phyloP scores from a whole-genome alignment of 2,113 vertebrate genomes.

The Anguilla rostrata region DNA sequence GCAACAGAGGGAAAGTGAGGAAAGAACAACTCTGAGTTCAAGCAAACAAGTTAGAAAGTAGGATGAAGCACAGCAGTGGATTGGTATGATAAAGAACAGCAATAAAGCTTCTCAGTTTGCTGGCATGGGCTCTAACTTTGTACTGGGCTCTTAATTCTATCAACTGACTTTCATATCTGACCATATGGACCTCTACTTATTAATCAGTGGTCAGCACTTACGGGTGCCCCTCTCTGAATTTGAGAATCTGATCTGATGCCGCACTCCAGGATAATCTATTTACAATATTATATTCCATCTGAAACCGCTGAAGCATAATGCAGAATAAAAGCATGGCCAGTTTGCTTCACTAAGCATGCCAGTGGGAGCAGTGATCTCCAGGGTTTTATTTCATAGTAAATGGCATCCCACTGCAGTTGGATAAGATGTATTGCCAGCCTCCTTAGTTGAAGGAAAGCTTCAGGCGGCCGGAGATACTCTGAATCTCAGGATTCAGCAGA shows the following conservation, averaged over 20 bases:
- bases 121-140: neutral
- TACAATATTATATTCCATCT: neutral
- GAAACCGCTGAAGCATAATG: constrained; percentile 30
- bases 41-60: neutral
- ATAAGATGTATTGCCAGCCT: constrained; percentile 37
- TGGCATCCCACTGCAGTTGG: constrained; percentile 47
- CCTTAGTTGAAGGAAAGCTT: constrained; percentile 29
- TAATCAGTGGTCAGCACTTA: neutral
- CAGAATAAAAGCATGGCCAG: constrained; percentile 42
- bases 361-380: constrained; percentile 52
- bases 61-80: neutral
- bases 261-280: neutral
- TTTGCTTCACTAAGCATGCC: constrained; percentile 62
- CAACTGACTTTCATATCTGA: neutral
- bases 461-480: constrained; percentile 36
- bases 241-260: neutral
- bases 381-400: constrained; percentile 55
- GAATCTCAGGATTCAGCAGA: constrained; percentile 49
- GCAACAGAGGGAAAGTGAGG: neutral
- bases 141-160: neutral
- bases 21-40: neutral
- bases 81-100: neutral
- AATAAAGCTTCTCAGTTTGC: neutral
- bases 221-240: neutral
- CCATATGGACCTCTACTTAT: neutral